A percentile compares a stretch with the other conserved stretches of the same genome.
These are phyloP conservation scores for Paracentrotus lividus DNA, from an alignment of 53 echinoderm and acorn worm species.

Conservation along the genomic window DNA sequence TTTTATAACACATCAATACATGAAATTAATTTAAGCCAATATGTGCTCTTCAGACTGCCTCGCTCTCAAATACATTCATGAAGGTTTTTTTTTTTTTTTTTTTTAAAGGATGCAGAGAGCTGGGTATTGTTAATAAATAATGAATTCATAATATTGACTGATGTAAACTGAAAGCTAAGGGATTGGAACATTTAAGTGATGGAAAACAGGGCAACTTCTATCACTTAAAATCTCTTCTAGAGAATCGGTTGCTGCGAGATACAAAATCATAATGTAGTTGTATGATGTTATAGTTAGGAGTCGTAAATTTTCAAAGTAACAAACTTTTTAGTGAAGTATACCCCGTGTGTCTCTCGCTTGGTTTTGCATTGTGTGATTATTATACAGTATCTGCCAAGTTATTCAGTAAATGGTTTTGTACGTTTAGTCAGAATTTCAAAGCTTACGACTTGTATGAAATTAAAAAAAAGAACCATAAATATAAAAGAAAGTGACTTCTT, in stretches of 20 bases:
- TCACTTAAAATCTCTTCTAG: no score
- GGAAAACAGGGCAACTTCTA: no score
- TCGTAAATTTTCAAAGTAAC: background rate
- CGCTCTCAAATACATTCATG: no score
- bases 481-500: background rate
- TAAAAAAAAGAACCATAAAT: slow-evolving; percentile 36
- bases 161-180: no score
- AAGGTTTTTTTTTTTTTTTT: no score
- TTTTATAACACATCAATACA: no score
- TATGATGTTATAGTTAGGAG: background rate
- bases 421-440: slow-evolving; percentile 59
- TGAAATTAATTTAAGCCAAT: no score
- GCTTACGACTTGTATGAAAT: slow-evolving; percentile 65
- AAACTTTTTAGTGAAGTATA: background rate
- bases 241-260: background rate
- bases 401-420: slow-evolving; percentile 51
- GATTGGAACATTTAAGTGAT: no score
- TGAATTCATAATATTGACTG: no score
- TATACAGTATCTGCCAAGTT: slow-evolving; percentile 24
- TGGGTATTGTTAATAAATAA: no score
- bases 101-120: no score
- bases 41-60: no score
- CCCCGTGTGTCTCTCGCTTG: background rate
- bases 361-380: background rate
- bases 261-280: background rate